A percentile compares a stretch with the other conserved stretches of the same genome.
Conservation (phyloP, 2,113 vertebrate species). For the Actenoides hombroni region DNA sequence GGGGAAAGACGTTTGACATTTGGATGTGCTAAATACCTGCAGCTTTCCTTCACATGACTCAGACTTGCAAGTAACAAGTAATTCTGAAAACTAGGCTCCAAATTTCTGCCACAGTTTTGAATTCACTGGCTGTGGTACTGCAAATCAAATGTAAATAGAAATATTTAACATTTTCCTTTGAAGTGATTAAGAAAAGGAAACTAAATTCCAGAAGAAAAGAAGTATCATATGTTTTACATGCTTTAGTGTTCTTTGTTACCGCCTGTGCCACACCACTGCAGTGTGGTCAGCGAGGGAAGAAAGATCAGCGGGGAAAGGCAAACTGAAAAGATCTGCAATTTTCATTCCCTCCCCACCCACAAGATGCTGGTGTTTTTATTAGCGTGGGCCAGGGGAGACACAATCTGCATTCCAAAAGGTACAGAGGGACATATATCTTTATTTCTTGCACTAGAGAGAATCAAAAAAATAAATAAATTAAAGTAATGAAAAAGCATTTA, state of each 20-base stretch:
- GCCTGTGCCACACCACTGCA: not conserved
- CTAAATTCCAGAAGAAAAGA: not conserved
- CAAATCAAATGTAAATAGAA: not conserved
- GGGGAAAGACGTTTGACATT: not conserved
- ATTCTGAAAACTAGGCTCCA: not conserved
- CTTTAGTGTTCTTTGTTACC: not conserved
- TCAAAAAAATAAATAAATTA: too few relatives aligned
- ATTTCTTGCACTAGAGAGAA: not conserved
- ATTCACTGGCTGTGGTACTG: not conserved
- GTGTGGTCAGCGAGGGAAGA: not conserved
- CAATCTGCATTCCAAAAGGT: slow-evolving; percentile 14
- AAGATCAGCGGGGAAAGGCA: not conserved
- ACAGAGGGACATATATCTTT: not conserved
- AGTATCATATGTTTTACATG: not conserved
- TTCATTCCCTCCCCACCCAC: not conserved
- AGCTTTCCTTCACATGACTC: not conserved
- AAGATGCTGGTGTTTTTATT: not conserved
- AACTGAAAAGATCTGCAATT: not conserved
- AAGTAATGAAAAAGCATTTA: not conserved
- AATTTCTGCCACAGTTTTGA: not conserved
- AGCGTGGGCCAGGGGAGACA: not conserved
- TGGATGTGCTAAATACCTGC: not conserved
- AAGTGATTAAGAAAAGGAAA: not conserved
- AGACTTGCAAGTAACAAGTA: not conserved
- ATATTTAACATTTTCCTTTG: not conserved